Evolutionary conservation across 2,797 vertebrate genomes (phyloP), one percentile per base, ranked within the genome.

Genomic region (Melopsittacus undulatus): DNA sequence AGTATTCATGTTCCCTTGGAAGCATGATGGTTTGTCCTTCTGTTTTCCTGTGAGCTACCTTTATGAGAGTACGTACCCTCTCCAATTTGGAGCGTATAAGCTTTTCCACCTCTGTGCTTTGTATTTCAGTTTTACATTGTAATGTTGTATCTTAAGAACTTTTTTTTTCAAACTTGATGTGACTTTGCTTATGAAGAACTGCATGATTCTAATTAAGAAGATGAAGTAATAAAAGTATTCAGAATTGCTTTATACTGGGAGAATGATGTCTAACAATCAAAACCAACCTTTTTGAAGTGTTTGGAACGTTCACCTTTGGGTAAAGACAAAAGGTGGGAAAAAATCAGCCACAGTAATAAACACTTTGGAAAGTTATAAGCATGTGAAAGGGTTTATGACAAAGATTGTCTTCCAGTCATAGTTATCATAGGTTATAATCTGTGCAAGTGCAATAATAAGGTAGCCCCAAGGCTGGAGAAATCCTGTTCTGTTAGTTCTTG

Each of bases 401-500:
- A 90, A 46, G 43, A 21, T 75, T 76, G 59, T 83, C 26, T 92
- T 92, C 78, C 13, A 96, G 54, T 75, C 30, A 10, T 64, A 26
- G 29, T 86, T 94, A 95, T 94, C 85, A 3, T 32, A 52, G 77
- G 51, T 89, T 94, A 61, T 92, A 70, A 96, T 94, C 89, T 94
- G 77, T 84, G 64, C 48, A 91, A 90, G 15, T 3, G 17, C 46
- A 70, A 48, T 94, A 95, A 66, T 75, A 72, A 92, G 57, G 45
- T 92, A 90, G 63, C 32, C 27, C 43, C 32, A 62, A 54, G 40
- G 42, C 91, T 92, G 77, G 77, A 96, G 88, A 86, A 56, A 20
- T 36, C 7, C 8, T 69, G 51, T 79, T 87, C 72, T 92, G 93
- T 95, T 94, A 92, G 67, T 93, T 95, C 93, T 96, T 92, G 92